Evolutionary conservation across 2,113 vertebrate genomes (phyloP), one percentile per base, ranked within the genome.

Genomic region (Melierax canorus): DNA sequence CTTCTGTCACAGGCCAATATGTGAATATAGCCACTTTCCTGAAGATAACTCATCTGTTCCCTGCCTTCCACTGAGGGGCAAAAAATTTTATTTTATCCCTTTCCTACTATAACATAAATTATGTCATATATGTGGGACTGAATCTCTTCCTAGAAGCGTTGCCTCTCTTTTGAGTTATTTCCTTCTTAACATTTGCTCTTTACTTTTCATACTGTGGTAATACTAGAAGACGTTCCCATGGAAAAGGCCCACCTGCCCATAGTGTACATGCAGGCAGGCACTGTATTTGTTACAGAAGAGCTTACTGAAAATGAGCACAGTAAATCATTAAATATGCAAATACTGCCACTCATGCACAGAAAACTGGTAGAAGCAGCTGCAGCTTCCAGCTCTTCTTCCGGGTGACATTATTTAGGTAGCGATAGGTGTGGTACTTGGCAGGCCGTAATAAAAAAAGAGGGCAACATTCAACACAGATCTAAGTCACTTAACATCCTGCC

Each of bases 261-360:
- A 79, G 29, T 1, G 18, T 72, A 38, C 3, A 0, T 7, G 46
- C 58, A 82, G 75, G 59, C 26, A 72, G 45, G 58, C 29, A 20
- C 7, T 34, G 63, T 41, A 24, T 75, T 95, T 91, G 79, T 53
- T 69, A 73, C 39, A 29, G 75, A 96, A 86, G 24, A 91, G 71
- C 48, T 90, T 38, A 34, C 15, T 82, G 16, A 66, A 92, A 83
- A 62, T 12, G n/a, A 88, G n/a, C 43, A 45, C 15, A 86, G 39
- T 29, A 72, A 60, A 32, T n/a, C 22, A 76, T 48, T 45, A 80
- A 34, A 69, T 94, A 94, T 79, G 90, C 92, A 95, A 96, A 97
- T 45, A 88, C 22, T 24, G 23, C 63, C 53, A 64, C 22, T 67
- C 51, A 38, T 55, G 60, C 76, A 93, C 39, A 80, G 64, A 71